Evolutionary conservation across 2,113 vertebrate species (phyloP).

Genomic region (Anhinga anhinga): DNA sequence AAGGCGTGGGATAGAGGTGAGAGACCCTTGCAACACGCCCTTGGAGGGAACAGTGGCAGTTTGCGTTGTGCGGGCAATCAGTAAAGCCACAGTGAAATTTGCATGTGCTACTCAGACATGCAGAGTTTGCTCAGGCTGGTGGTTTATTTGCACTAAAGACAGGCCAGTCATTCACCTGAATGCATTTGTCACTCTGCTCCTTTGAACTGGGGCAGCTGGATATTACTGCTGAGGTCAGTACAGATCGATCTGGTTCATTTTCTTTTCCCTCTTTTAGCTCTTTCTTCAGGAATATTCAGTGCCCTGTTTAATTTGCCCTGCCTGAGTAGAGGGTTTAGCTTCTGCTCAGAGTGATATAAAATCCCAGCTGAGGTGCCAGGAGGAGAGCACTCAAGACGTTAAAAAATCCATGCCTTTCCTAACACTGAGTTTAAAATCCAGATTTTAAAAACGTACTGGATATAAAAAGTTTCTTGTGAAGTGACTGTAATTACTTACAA

Average conservation of each 20-base stretch:
- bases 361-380: neutral
- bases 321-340: neutral
- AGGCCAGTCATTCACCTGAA: neutral
- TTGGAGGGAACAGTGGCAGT: neutral
- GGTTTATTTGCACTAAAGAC: neutral
- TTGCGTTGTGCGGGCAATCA: neutral
- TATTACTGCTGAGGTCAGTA: neutral
- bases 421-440: neutral
- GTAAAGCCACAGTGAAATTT: neutral
- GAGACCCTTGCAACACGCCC: fast-evolving
- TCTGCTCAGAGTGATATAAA: neutral
- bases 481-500: neutral
- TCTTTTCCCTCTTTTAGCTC: neutral
- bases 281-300: neutral
- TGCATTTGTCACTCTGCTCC: neutral
- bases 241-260: neutral
- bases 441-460: neutral
- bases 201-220: neutral
- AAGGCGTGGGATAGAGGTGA: neutral
- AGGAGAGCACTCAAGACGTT: neutral
- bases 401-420: neutral
- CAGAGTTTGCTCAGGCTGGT: neutral
- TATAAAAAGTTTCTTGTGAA: neutral
- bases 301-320: neutral
- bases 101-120: neutral